Evolutionary conservation across 2,113 vertebrate genomes (phyloP), one percentile per base, ranked within the genome.

Genomic region (Megaceryle torquata): DNA sequence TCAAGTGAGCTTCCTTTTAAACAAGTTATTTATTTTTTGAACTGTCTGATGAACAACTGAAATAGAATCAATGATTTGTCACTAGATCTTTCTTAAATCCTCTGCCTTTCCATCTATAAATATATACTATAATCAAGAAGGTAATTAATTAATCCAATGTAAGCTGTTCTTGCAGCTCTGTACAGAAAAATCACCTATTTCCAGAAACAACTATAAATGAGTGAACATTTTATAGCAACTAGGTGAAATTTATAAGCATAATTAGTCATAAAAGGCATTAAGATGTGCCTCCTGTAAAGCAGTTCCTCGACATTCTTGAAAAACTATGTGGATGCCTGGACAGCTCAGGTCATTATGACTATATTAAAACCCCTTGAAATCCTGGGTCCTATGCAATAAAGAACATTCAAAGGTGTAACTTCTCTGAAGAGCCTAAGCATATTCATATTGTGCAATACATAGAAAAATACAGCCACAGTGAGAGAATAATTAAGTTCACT

Each of bases 141-240:
- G 18, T 90, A 91, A 90, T 96, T 91, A 92, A 91, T 96, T 92
- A 93, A 92, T 63, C 43, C 41, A 88, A 22, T 56, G 57, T 71
- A 93, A 90, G 31, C 17, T 93, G 39, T 84, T 86, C 64, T 93
- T 91, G 70, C 44, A 75, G 29, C 26, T 76, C 86, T 75, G 11
- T 71, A 94, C 48, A 88, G 82, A 93, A 46, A 94, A 90, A 71
- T 91, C 83, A 91, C 10, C 51, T 89, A 69, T 88, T 92, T 87
- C 43, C 28, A 90, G 88, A 89, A 91, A 68, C 39, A 94, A 59
- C 39, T 4, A 2, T 76, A 76, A 92, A 91, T 94, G 91, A 94
- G 60, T 68, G 10, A 86, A 48, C 10, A 75, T 68, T 83, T 81
- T 61, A 35, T 78, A 68, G 12, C 15, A 91, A 90, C 41, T 56